Percentiles rank a stretch among this genome's conserved stretches.
phyloP scores from a whole-genome alignment of 2,888 invertebrate species.

The Bimastos eiseni region DNA sequence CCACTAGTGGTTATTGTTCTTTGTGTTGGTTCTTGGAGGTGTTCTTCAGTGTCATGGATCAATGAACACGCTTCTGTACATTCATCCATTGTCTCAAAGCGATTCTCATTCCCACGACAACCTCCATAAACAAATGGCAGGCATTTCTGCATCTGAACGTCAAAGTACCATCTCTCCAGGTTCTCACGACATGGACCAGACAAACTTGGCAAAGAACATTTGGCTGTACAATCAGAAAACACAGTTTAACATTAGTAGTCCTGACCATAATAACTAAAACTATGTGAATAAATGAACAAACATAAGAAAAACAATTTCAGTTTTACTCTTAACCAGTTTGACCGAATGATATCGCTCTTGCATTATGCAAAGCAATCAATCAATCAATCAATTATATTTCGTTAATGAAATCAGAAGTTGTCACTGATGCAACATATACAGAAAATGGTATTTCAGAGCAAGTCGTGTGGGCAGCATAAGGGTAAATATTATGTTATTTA shows the following conservation, averaged over 20 bases:
- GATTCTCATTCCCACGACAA: constrained; percentile 81
- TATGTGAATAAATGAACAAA: too few species aligned
- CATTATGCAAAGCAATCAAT: too few species aligned
- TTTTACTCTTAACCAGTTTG: too few species aligned
- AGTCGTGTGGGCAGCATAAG: too few species aligned
- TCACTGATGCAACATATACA: too few species aligned
- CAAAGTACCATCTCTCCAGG: constrained; percentile 69
- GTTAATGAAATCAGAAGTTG: too few species aligned
- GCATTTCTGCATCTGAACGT: constrained; percentile 69
- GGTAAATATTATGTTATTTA: too few species aligned
- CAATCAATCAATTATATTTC: too few species aligned
- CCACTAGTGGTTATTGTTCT: background rate
- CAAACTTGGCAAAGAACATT: constrained; percentile 21
- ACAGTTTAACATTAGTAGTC: background rate
- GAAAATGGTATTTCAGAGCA: too few species aligned
- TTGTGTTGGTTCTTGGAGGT: background rate
- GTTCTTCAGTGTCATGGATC: background rate
- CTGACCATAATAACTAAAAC: too few species aligned
- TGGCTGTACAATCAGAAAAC: background rate
- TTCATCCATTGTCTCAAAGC: constrained; percentile 66
- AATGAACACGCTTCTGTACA: constrained; percentile 41
- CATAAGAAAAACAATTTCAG: too few species aligned
- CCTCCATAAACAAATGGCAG: constrained; percentile 77
- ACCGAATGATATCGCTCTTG: too few species aligned
- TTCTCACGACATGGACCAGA: constrained; percentile 17